Evolutionary conservation across 2,888 invertebrate genomes (phyloP).

Genomic region (Matsumyia berberina): DNA sequence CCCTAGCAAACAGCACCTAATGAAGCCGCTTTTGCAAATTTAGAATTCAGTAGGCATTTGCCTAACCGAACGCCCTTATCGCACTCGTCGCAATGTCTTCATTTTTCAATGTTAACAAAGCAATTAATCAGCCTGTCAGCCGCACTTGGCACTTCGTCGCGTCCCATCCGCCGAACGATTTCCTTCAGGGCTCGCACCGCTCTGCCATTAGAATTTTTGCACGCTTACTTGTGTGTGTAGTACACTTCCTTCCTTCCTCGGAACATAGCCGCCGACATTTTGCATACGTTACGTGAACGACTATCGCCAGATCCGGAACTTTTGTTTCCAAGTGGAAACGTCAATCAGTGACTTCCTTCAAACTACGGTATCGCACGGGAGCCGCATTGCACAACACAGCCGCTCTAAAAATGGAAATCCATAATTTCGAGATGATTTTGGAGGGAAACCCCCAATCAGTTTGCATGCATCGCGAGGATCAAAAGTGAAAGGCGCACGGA

Average conservation of each 20-base stretch:
- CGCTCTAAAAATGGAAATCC: slow-evolving; percentile 21
- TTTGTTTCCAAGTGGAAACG: slow-evolving; percentile 67
- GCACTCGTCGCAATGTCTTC: slow-evolving; percentile 60
- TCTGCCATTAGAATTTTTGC: slow-evolving; percentile 52
- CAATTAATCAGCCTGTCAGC: slow-evolving; percentile 71
- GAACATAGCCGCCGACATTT: slow-evolving; percentile 27
- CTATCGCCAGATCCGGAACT: slow-evolving; percentile 50
- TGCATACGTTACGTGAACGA: slow-evolving; percentile 16
- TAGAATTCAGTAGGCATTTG: slow-evolving; percentile 64
- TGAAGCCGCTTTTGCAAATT: slow-evolving; percentile 42
- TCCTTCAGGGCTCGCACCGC: too few species aligned
- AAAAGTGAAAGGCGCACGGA: slow-evolving; percentile 61
- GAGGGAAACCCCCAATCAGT: slow-evolving; percentile 40
- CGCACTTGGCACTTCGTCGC: slow-evolving; percentile 43
- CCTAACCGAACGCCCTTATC: slow-evolving; percentile 35
- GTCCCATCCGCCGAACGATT: slow-evolving; percentile 3
- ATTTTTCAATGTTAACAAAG: slow-evolving; percentile 75
- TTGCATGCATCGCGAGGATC: slow-evolving; percentile 66
- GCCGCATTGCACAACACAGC: slow-evolving; percentile 41
- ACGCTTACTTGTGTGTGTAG: slow-evolving; percentile 31
- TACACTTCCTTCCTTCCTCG: slow-evolving; percentile 58
- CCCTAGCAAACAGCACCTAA: too few species aligned
- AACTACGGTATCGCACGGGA: slow-evolving; percentile 15
- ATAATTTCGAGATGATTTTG: slow-evolving; percentile 43
- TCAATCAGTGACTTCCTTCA: slow-evolving; percentile 71